Evolutionary conservation across 2,797 vertebrate genomes (phyloP).

Genomic region (Neosilurus hyrtlii): DNA sequence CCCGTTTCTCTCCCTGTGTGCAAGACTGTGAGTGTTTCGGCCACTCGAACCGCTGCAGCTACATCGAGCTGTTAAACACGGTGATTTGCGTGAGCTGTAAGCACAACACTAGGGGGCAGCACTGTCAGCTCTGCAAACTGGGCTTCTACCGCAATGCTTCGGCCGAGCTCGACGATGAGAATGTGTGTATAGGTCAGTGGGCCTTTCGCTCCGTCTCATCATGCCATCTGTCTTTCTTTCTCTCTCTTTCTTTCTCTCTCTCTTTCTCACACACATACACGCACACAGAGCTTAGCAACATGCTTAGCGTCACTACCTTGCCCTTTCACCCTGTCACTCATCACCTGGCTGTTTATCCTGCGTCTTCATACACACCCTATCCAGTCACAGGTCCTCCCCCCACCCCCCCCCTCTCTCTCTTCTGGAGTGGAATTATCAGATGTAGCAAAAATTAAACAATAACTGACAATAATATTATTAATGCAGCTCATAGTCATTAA

Average conservation of each 20-base stretch:
- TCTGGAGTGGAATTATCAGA: too few species aligned
- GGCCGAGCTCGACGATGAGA: slow-evolving; percentile 96
- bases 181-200: slow-evolving; percentile 99
- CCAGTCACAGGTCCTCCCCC: neutral
- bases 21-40: slow-evolving; percentile 99
- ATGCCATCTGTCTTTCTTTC: slow-evolving; percentile 39
- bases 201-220: slow-evolving; percentile 53
- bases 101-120: slow-evolving; percentile 99
- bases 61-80: slow-evolving; percentile 98
- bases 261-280: neutral
- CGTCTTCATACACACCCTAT: slow-evolving; percentile 5
- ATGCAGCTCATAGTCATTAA: too few species aligned
- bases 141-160: slow-evolving; percentile 99
- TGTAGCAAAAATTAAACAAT: too few species aligned
- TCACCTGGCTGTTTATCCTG: neutral
- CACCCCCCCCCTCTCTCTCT: neutral
- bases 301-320: slow-evolving; percentile 7
- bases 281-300: slow-evolving; percentile 1
- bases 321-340: neutral
- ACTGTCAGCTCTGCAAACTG: slow-evolving; percentile 98
- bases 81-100: slow-evolving; percentile 99
- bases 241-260: slow-evolving; percentile 29
- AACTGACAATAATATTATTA: too few species aligned
- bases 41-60: slow-evolving; percentile 99
- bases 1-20: slow-evolving; percentile 84